Evolutionary conservation across 2,888 invertebrate species (phyloP).

Genomic region (Marasmarcha lunaedactyla): DNA sequence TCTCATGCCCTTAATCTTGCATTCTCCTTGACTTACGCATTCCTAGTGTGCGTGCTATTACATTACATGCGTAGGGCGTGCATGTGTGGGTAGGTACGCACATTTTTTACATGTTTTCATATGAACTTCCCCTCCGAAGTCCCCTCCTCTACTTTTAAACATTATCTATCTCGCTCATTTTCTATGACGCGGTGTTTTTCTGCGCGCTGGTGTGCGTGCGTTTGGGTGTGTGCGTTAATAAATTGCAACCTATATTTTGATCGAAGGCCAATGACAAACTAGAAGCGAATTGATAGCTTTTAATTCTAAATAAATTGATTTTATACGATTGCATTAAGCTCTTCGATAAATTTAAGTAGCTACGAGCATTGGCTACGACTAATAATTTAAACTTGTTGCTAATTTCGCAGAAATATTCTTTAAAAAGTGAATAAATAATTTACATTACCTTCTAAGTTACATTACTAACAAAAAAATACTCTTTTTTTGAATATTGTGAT

Average conservation of each 20-base stretch:
- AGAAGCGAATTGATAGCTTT: constrained; percentile 21
- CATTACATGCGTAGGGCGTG: constrained; percentile 14
- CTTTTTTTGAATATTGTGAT: too few relatives aligned
- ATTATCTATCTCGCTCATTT: constrained; percentile 66
- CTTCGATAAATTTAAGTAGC: too few relatives aligned
- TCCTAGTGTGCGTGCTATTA: constrained; percentile 15
- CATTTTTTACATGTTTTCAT: constrained; percentile 62
- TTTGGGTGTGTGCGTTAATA: constrained; percentile 48
- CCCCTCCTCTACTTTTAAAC: constrained; percentile 45
- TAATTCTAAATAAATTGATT: background rate
- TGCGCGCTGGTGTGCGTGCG: constrained; percentile 30
- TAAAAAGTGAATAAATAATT: too few relatives aligned
- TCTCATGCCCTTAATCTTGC: constrained; percentile 43
- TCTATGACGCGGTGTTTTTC: constrained; percentile 45
- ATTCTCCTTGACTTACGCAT: constrained; percentile 33
- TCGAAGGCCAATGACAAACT: constrained; percentile 56
- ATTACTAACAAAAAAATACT: too few relatives aligned
- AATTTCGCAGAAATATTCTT: too few relatives aligned
- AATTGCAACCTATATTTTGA: constrained; percentile 67
- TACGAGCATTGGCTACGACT: background rate
- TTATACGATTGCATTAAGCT: background rate
- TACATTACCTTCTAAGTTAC: too few relatives aligned
- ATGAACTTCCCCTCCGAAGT: constrained; percentile 36
- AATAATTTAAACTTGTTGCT: background rate
- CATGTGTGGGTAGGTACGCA: too few relatives aligned